Base-by-base conservation (phyloP, 2,888 invertebrate species). In the Andrena dorsata region DNA sequence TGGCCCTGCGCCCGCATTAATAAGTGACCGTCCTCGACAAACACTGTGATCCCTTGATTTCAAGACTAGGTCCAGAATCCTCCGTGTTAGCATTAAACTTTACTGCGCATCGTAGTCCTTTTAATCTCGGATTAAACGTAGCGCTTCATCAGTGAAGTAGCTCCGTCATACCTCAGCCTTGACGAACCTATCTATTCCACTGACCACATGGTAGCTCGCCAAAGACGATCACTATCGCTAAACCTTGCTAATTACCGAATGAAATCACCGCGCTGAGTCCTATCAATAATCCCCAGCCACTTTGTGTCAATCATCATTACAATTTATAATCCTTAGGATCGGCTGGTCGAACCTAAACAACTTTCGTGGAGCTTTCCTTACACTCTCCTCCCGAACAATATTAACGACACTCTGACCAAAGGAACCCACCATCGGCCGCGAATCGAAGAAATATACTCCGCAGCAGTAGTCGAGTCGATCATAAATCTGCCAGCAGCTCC, bases 1-100 rank as follows among this genome's bases (percentile, higher is more conserved):
- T 88, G 89, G 89, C 87, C 92, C 92, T 93, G 93, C 90, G 90
- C 90, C 87, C 91, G 93, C 93, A 93, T 93, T 93, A 93, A 93
- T 93, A 92, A 91, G 91, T 92, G 91, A 91, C 90, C 91, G 90
- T 90, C 82, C 84, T 75, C 85, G 82, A 80, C 88, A 88, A 89
- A 82, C 86, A 88, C 70, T 66, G 70, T 85, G 86, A 88, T 88
- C 88, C 88, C 86, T 83, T 84, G 86, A 87, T 86, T 87, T 88
- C 84, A 80, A 77, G 86, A 86, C 86, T 83, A 75, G 70, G 68
- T 73, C 74, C 78, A 69, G 70, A 70, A 81, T 84, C 72, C 66
- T 65, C 53, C 51, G 70, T 75, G 76, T 83, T 86, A 76, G 81
- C 80, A 81, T 75, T 80, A 76, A 86, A 86, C 78, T 86, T 86